Evolutionary conservation across 2,888 invertebrate genomes (phyloP).

Genomic region (Nomada ferruginata): DNA sequence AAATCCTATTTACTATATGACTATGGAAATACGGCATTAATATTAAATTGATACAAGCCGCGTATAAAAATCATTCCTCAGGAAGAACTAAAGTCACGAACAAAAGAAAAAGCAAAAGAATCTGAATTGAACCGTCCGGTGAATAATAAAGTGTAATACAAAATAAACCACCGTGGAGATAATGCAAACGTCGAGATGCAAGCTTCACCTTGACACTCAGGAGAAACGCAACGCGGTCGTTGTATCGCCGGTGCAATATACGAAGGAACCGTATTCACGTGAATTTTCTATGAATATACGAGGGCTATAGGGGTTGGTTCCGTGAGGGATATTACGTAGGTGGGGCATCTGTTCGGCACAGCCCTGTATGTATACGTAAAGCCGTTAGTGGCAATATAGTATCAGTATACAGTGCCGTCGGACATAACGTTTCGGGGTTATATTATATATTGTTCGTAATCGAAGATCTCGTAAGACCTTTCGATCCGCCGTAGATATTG

Average conservation of each 20-base stretch:
- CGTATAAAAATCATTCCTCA: too few relatives aligned
- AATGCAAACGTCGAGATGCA: not conserved
- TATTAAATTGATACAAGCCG: too few relatives aligned
- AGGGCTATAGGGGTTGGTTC: constrained; percentile 69
- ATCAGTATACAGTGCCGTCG: constrained; percentile 68
- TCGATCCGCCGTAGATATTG: constrained; percentile 63
- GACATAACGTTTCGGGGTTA: constrained; percentile 73
- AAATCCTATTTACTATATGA: too few relatives aligned
- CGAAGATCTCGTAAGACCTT: constrained; percentile 71
- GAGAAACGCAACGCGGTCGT: constrained; percentile 47
- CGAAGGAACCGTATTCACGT: constrained; percentile 60
- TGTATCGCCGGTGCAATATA: constrained; percentile 55
- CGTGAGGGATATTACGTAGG: constrained; percentile 68
- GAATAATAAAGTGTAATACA: not conserved
- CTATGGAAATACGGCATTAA: too few relatives aligned
- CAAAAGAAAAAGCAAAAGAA: not conserved
- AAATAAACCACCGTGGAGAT: not conserved
- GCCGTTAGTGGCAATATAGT: constrained; percentile 81
- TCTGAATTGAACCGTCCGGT: not conserved
- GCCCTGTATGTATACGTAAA: constrained; percentile 73
- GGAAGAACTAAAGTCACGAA: not conserved
- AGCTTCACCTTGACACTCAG: constrained; percentile 55
- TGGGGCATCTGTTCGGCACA: constrained; percentile 74
- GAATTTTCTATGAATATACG: constrained; percentile 72
- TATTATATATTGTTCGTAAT: constrained; percentile 72